Evolutionary conservation across 2,797 vertebrate genomes (phyloP).

Genomic region (Xenentodon cancila): DNA sequence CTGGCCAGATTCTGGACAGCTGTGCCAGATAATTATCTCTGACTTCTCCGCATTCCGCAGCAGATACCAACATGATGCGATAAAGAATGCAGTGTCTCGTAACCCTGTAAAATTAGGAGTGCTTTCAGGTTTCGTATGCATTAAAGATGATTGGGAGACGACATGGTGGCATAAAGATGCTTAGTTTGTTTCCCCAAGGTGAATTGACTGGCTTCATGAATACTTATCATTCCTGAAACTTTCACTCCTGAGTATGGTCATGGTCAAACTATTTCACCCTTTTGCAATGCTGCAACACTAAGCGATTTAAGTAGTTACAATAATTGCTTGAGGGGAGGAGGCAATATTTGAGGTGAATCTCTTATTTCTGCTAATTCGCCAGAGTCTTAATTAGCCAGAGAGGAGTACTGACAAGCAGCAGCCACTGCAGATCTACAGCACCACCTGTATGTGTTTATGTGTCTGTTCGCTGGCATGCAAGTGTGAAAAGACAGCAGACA

Average conservation of each 20-base stretch:
- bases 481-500: conserved; percentile 50
- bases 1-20: conserved; percentile 10
- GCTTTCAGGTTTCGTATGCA: conserved; percentile 41
- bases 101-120: conserved; percentile 40
- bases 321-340: conserved; percentile 49
- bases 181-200: conserved; percentile 44
- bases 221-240: too few relatives aligned
- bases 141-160: conserved; percentile 54
- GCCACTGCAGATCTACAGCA: conserved; percentile 62
- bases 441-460: conserved; percentile 7
- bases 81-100: conserved; percentile 52
- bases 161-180: conserved; percentile 49
- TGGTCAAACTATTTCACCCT: conserved; percentile 23
- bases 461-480: not conserved
- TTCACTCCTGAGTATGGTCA: conserved; percentile 15
- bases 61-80: conserved; percentile 39
- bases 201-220: conserved; percentile 22
- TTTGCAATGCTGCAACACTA: conserved; percentile 42
- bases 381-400: conserved; percentile 65
- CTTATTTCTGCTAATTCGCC: conserved; percentile 37
- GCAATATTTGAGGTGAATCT: conserved; percentile 46
- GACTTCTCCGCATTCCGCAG: conserved; percentile 50
- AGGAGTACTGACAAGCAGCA: conserved; percentile 54
- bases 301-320: conserved; percentile 50
- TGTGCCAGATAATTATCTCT: conserved; percentile 50